Percentiles rank a stretch among this genome's conserved stretches.
These are phyloP conservation scores for Ceratotherium simum DNA, from an alignment of 2,113 vertebrate genomes.

Conservation along the genomic window DNA sequence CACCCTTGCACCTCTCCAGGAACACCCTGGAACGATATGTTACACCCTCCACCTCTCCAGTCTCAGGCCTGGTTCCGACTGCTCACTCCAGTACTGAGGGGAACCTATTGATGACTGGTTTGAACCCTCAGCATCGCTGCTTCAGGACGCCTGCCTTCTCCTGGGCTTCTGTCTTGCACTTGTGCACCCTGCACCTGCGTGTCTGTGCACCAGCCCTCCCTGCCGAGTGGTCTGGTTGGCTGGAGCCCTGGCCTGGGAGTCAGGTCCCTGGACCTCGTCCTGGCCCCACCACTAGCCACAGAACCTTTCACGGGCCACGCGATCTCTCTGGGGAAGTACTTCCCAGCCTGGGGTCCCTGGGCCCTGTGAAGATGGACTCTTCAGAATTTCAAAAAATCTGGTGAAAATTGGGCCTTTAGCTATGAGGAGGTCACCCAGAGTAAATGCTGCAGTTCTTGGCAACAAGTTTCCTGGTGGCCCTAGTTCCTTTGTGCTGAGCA, in stretches of 20 bases:
- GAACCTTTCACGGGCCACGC: background rate
- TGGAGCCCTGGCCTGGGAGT: background rate
- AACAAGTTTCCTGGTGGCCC: background rate
- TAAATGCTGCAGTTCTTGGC: background rate
- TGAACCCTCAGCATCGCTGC: background rate
- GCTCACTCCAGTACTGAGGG: background rate
- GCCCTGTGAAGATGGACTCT: background rate
- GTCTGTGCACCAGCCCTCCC: background rate
- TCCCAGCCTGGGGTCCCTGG: background rate
- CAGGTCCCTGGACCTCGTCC: background rate
- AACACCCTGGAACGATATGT: background rate
- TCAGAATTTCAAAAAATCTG: background rate
- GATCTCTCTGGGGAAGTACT: background rate
- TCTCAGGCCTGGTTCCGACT: background rate
- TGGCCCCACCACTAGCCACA: background rate
- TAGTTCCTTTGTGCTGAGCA: background rate
- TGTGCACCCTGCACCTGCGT: rapidly evolving
- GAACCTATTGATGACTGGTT: too few relatives aligned
- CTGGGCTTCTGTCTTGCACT: background rate
- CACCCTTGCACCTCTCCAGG: background rate
- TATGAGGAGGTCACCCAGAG: background rate
- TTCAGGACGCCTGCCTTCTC: background rate
- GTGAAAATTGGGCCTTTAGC: background rate
- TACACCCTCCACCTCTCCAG: rapidly evolving
- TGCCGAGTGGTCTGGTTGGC: background rate